Evolutionary conservation across 2,888 invertebrate genomes (phyloP).

Genomic region (Hemithea aestivaria): DNA sequence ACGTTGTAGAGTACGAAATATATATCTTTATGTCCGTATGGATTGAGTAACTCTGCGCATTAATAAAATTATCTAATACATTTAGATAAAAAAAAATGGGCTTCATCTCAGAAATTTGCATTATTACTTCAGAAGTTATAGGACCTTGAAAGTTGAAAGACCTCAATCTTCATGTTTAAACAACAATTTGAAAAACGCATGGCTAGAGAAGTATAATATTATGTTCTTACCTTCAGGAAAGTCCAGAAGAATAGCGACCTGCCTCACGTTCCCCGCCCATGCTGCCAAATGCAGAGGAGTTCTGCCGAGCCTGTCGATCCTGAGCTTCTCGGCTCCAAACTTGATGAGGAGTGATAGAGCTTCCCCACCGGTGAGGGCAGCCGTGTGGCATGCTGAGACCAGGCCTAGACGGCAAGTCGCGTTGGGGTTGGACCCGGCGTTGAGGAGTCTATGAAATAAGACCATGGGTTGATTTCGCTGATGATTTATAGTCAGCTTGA

Average conservation of each 20-base stretch:
- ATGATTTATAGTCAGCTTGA: neutral
- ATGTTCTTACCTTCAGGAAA: constrained; percentile 63
- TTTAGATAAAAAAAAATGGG: too few relatives aligned
- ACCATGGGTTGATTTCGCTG: neutral
- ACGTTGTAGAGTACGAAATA: too few relatives aligned
- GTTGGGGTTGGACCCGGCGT: constrained; percentile 69
- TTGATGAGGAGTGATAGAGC: constrained; percentile 59
- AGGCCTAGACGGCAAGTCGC: constrained; percentile 67
- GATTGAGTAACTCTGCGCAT: too few relatives aligned
- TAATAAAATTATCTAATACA: too few relatives aligned
- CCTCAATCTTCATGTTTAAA: too few relatives aligned
- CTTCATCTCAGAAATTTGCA: neutral
- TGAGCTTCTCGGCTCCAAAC: constrained; percentile 61
- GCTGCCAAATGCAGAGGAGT: constrained; percentile 74
- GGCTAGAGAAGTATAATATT: too few relatives aligned
- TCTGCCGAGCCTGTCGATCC: constrained; percentile 62
- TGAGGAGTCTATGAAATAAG: constrained; percentile 50
- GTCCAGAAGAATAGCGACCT: constrained; percentile 61
- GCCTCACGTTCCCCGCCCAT: constrained; percentile 62
- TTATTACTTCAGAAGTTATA: too few relatives aligned
- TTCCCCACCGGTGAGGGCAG: constrained; percentile 61
- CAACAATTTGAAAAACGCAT: too few relatives aligned
- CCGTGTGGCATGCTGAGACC: constrained; percentile 69
- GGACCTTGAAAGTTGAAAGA: too few relatives aligned
- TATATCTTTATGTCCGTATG: too few relatives aligned